phyloP scores from a whole-genome alignment of 2,888 invertebrate species.

The Clepsis dumicolana region DNA sequence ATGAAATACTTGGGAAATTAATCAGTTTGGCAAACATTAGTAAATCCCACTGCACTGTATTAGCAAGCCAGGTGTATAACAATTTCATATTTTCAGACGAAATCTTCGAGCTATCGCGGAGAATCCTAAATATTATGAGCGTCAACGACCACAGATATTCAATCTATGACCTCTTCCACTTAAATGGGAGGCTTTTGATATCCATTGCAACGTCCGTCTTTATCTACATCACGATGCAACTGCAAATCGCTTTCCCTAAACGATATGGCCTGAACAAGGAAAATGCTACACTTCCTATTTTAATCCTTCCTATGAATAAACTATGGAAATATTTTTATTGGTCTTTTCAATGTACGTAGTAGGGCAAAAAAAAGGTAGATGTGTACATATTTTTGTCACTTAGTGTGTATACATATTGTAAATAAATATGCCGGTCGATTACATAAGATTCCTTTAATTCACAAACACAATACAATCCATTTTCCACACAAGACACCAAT shows the following conservation, averaged over 20 bases:
- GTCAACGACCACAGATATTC: constrained; percentile 54
- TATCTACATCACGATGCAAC: constrained; percentile 68
- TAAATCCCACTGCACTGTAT: too few relatives aligned
- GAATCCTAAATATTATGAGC: constrained; percentile 56
- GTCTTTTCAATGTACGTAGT: not conserved
- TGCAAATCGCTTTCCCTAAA: constrained; percentile 62
- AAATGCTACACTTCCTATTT: not conserved
- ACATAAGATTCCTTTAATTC: too few relatives aligned
- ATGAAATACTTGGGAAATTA: too few relatives aligned
- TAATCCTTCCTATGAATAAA: not conserved
- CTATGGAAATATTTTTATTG: not conserved
- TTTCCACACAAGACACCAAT: too few relatives aligned
- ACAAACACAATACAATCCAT: too few relatives aligned
- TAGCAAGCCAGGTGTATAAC: too few relatives aligned
- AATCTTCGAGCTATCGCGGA: constrained; percentile 58
- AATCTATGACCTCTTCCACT: constrained; percentile 57
- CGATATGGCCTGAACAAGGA: constrained; percentile 39
- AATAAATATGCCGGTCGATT: too few relatives aligned
- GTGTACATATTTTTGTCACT: too few relatives aligned
- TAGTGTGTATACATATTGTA: too few relatives aligned
- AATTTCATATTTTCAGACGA: constrained; percentile 56
- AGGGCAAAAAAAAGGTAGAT: not conserved
- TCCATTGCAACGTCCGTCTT: constrained; percentile 62
- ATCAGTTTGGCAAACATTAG: too few relatives aligned
- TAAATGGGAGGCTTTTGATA: constrained; percentile 58